These are phyloP conservation scores for Magallana ariakensis DNA, from an alignment of 1,140 invertebrate species.

Conservation along the genomic window DNA sequence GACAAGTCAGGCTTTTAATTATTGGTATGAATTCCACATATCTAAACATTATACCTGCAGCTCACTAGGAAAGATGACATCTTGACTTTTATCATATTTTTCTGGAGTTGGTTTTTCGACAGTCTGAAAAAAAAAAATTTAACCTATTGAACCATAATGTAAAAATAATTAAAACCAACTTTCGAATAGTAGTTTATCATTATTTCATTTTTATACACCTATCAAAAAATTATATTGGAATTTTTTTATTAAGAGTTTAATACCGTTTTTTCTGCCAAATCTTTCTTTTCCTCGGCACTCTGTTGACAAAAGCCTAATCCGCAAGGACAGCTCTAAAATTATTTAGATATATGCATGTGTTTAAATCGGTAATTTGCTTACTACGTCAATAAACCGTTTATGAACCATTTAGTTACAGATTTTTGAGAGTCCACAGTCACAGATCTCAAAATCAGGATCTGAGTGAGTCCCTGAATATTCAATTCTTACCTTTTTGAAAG, in stretches of 20 bases:
- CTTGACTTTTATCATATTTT: slow-evolving; percentile 89
- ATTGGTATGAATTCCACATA: no score
- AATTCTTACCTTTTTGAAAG: slow-evolving; percentile 68
- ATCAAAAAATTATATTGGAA: not conserved
- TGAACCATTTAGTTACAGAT: no score
- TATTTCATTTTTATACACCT: no score
- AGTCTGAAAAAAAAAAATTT: not conserved
- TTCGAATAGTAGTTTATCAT: no score
- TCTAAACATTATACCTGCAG: slow-evolving; percentile 83
- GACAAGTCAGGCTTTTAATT: no score
- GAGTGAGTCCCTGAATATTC: no score
- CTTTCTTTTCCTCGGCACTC: slow-evolving; percentile 17
- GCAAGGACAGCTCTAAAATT: slow-evolving; percentile 53
- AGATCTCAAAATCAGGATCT: no score
- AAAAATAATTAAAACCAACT: no score
- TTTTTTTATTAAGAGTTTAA: not conserved
- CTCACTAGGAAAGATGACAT: slow-evolving; percentile 96
- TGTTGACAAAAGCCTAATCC: slow-evolving; percentile 50
- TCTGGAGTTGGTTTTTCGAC: not conserved
- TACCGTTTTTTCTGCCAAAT: not conserved
- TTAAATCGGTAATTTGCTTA: no score
- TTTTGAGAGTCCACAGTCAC: no score
- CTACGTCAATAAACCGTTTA: no score
- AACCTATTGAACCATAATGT: not conserved
- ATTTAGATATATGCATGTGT: no score